phyloP scores from a whole-genome alignment of 2,113 vertebrate species.

The Phrynosoma blainvillii region DNA sequence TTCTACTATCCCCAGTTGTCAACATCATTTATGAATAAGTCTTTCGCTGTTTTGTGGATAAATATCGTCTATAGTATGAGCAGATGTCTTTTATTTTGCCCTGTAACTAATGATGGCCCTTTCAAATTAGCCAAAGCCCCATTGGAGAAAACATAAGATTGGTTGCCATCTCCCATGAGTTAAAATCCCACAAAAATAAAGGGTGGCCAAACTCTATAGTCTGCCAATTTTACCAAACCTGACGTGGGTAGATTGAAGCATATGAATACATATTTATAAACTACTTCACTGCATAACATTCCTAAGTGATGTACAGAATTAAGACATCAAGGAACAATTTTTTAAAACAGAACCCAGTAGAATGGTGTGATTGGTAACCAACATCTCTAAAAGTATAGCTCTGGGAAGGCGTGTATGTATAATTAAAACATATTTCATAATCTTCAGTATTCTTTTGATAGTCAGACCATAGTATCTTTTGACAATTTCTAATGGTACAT shows the following conservation, averaged over 20 bases:
- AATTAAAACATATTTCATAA: no score
- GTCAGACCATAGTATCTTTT: neutral
- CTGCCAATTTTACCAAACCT: neutral
- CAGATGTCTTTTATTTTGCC: neutral
- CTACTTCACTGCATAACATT: neutral
- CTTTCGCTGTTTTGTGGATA: neutral
- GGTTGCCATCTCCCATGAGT: neutral
- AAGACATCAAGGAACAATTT: neutral
- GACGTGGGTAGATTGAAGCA: rapidly evolving
- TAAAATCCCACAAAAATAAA: rapidly evolving
- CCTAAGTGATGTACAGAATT: neutral
- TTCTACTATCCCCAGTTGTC: neutral
- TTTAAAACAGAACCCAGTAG: neutral
- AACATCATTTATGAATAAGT: neutral
- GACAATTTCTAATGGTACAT: neutral
- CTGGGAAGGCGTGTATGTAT: no score
- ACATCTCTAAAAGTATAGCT: no score
- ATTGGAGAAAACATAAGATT: neutral
- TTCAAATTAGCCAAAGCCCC: neutral
- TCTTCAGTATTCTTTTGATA: neutral
- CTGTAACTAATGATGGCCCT: neutral
- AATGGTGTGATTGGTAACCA: no score
- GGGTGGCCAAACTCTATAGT: neutral
- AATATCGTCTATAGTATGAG: constrained; percentile 3
- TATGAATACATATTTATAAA: neutral